These are phyloP conservation scores for Mycalesis mineus DNA, from an alignment of 2,888 invertebrate species.

Conservation along the genomic window DNA sequence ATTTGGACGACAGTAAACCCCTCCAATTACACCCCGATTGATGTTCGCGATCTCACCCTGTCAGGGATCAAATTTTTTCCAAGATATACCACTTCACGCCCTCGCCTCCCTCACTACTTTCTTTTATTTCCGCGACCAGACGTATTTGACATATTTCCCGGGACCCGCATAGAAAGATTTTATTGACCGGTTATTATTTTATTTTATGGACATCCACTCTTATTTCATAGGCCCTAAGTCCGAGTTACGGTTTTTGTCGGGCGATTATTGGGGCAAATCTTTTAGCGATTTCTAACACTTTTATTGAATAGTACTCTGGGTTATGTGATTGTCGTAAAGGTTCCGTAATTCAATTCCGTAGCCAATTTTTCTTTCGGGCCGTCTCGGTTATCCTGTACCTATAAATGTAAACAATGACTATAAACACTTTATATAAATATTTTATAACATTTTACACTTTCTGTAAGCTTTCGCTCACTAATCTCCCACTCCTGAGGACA, in stretches of 20 bases:
- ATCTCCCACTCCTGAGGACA: too few species aligned
- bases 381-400: neutral
- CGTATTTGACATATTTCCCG: slow-evolving; percentile 71
- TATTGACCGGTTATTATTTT: slow-evolving; percentile 76
- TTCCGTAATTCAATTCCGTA: slow-evolving; percentile 44
- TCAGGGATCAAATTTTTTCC: slow-evolving; percentile 65
- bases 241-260: slow-evolving; percentile 68
- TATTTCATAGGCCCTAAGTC: slow-evolving; percentile 70
- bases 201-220: slow-evolving; percentile 74
- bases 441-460: too few species aligned
- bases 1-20: slow-evolving; percentile 55
- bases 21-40: slow-evolving; percentile 71
- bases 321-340: slow-evolving; percentile 54
- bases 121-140: slow-evolving; percentile 47
- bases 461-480: too few species aligned
- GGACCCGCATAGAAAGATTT: slow-evolving; percentile 58
- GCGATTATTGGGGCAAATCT: slow-evolving; percentile 67
- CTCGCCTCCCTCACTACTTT: slow-evolving; percentile 48
- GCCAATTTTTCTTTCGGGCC: slow-evolving; percentile 30
- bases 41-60: slow-evolving; percentile 58
- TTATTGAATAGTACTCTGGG: slow-evolving; percentile 60
- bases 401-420: too few species aligned
- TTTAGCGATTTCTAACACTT: slow-evolving; percentile 56
- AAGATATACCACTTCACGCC: slow-evolving; percentile 53
- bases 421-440: too few species aligned